Evolutionary conservation across 2,113 vertebrate genomes (phyloP).

Genomic region (Notarius quadriscutis): DNA sequence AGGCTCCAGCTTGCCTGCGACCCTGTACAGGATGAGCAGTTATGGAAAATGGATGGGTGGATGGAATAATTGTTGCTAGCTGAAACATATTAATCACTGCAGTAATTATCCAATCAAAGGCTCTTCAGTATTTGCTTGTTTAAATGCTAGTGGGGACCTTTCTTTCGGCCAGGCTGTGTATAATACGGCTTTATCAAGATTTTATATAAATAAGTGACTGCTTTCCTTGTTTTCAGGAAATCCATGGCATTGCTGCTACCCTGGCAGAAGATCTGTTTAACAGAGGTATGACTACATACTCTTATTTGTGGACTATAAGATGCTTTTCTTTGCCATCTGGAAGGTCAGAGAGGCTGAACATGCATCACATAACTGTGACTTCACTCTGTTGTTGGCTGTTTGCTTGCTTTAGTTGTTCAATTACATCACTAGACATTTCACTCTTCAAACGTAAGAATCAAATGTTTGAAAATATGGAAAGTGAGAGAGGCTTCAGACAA

Average conservation of each 20-base stretch:
- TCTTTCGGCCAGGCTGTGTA: no score
- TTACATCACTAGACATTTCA: neutral
- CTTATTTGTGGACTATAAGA: neutral
- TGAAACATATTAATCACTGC: no score
- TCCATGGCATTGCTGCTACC: conserved; percentile 89
- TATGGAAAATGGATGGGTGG: no score
- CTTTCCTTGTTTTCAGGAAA: conserved; percentile 76
- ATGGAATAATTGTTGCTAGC: no score
- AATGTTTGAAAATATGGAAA: neutral
- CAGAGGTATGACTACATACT: conserved; percentile 77
- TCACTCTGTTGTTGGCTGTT: neutral
- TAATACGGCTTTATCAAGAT: neutral
- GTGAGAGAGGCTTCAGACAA: neutral
- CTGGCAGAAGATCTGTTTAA: conserved; percentile 93
- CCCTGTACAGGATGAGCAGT: no score
- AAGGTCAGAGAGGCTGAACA: neutral
- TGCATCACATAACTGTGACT: neutral
- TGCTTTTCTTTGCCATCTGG: neutral
- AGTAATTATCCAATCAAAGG: no score
- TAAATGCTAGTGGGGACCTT: no score
- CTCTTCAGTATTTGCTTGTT: no score
- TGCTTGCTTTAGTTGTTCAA: neutral
- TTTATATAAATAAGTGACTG: neutral
- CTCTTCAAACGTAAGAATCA: neutral
- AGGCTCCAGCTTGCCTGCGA: no score